Evolutionary conservation across 2,888 invertebrate species (phyloP), one percentile per base, ranked within the genome.

Genomic region (Aleiodes leptofemur): DNA sequence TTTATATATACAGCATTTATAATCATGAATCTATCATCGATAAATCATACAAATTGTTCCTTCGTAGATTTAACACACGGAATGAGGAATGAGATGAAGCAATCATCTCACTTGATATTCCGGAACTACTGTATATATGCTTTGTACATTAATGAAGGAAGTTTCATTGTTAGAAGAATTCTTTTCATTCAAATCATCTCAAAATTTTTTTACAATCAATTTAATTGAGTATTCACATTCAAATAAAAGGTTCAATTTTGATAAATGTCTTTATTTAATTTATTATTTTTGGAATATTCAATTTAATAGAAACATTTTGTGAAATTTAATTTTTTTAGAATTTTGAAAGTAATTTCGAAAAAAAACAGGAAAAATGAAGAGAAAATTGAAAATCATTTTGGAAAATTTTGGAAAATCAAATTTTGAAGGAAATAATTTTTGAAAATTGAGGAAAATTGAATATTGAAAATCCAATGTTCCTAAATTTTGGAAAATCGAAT

Each of bases 11-110:
- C 34, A 23, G 38, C 61, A 16, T 43, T 43, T 43, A 43, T 34
- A 61, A 61, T 61, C 61, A 61, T 38, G 38, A 61, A 61, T 61
- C 61, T 61, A 61, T 61, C 61, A 61, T 48, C 64, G 23, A 64
- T 64, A 48, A 64, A 64, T 64, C 64, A 23, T 48, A 16, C 64
- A 43, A 64, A 43, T 43, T 64, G 23, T 64, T 43, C 38, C 38
- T 8, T 48, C 43, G 9, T 43, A 64, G 48, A 64, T 64, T 29
- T 8, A 64, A 43, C 11, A 64, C 64, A 11, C n/a, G 43, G 34
- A 31, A 43, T 38, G n/a, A 43, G 61, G 3, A 11, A 14, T 23
- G 43, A 64, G 16, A 23, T 61, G 61, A 43, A 43, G 43, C 43
- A 43, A 43, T 43, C 43, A 43, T 61, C 64, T 64, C 16, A 64